Base-by-base conservation (phyloP, 1,140 invertebrate genomes). In the Drosophila baimaii region DNA sequence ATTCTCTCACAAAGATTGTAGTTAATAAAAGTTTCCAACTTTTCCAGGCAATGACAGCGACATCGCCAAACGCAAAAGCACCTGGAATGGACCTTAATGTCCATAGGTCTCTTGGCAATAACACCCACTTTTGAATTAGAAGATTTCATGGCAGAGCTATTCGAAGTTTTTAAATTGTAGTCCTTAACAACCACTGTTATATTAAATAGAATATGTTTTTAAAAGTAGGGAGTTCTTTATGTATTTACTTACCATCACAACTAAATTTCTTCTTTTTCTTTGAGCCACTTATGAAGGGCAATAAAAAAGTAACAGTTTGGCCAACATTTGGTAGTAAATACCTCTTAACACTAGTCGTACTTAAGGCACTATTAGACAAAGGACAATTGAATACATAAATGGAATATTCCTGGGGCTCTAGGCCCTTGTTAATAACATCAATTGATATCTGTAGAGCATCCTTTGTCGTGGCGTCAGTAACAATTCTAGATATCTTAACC, bases 31-130 rank as follows among this genome's bases (percentile, higher is more conserved):
- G 78, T 79, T 63, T 79, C 84, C 31, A 84, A 31, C 44, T 81
- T 76, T 12, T 44, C 44, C 12, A 90, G 63, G 21, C 86, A 90
- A 37, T 90, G 79, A 7, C 86, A 90, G 10, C 51, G 63, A 39
- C 86, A 90, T 27, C 81, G 62, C 78, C 75, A 89, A 12, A 90
- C 23, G 52, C 89, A 90, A 46, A 90, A 82, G 41, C 89, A 90
- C 56, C 89, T 78, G 3, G 74, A 69, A 47, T 81, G 49, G 43
- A 55, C 49, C 68, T 75, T 64, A 31, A 91, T 56, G 2, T 73
- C 55, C 47, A 85, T 70, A 0, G 73, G 10, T 13, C 81, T 73
- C 59, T 37, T 81, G 2, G 81, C 61, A 29, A 82, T 37, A 44
- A 74, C 27, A 12, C 52, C 47, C n/a, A 27, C 52, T 10, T 59